Base-by-base conservation (phyloP, 2,888 invertebrate genomes). In the Spisula subtruncata region DNA sequence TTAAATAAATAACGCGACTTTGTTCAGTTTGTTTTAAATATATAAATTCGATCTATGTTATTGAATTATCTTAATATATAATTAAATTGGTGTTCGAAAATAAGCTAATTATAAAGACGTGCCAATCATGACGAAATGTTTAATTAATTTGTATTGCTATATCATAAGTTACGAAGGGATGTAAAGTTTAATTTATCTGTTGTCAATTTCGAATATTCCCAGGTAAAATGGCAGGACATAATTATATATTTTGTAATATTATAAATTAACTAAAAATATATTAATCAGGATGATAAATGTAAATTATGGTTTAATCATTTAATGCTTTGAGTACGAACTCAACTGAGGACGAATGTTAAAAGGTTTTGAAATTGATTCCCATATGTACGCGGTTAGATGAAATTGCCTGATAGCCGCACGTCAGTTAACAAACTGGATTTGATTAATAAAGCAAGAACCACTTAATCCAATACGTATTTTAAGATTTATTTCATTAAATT, bases 391-490 rank as follows among this genome's bases (percentile, higher is more conserved):
- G 60, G 60, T n/a, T n/a, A 60, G 60, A 60, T 60, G 60, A 60
- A 25, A 18, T 60, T 16, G 16, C 32, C 16, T 6, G 75, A 75
- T 75, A 32, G 75, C 0, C 18, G 16, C 75, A 75, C 75, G 35
- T 35, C 16, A 35, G 32, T 75, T 18, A 29, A 75, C 75, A 75
- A 32, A 75, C 32, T 25, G 18, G 18, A 32, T 75, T 75, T 75
- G 35, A 75, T 35, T 75, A 75, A 75, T 75, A 75, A 75, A 75
- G 16, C 32, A 75, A 32, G 35, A 32, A 75, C 29, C 75, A 75
- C 75, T 75, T 75, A 75, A 75, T 75, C 32, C 75, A 75, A 1
- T 14, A 5, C 35, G 35, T 18, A 75, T 32, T 35, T 60, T 75
- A 14, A 14, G 35, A 35, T 35, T 35, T 5, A 18, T 75, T 32